Percentiles rank a stretch among this genome's conserved stretches.
These are phyloP conservation scores for Salarias fasciatus DNA, from an alignment of 2,797 vertebrate species.

Conservation along the genomic window DNA sequence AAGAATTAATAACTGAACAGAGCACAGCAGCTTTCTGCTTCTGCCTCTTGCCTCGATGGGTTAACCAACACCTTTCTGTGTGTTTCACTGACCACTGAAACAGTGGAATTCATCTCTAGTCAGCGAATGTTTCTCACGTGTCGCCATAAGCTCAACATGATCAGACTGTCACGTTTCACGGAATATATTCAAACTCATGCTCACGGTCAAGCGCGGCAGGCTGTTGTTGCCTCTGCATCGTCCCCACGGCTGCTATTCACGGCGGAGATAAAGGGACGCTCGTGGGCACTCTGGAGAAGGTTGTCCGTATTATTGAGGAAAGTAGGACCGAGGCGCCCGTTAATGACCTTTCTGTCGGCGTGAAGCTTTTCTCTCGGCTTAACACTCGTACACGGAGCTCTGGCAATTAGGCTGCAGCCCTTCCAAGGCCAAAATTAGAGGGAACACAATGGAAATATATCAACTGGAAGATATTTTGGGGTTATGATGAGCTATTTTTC, in stretches of 20 bases:
- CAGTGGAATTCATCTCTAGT: too few species aligned
- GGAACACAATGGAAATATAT: too few species aligned
- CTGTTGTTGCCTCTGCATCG: background rate
- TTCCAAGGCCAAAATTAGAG: too few species aligned
- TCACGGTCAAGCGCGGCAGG: background rate
- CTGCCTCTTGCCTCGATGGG: too few species aligned
- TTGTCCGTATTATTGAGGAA: slow-evolving; percentile 18
- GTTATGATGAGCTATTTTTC: too few species aligned
- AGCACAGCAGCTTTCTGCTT: too few species aligned
- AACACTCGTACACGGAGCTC: slow-evolving; percentile 1
- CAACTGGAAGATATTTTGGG: too few species aligned
- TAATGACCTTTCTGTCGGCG: slow-evolving; percentile 12
- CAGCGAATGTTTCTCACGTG: too few species aligned
- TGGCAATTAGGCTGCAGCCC: too few species aligned
- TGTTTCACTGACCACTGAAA: too few species aligned
- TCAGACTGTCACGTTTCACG: slow-evolving; percentile 1
- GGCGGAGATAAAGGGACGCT: background rate
- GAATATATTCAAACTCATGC: slow-evolving; percentile 2
- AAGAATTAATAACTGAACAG: too few species aligned
- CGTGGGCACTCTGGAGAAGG: slow-evolving; percentile 9
- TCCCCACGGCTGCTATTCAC: background rate
- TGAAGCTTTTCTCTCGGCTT: slow-evolving; percentile 5
- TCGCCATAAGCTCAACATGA: background rate
- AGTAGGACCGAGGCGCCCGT: slow-evolving; percentile 1
- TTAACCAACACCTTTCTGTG: too few species aligned